Percentiles rank a stretch among this genome's conserved stretches.
These are phyloP conservation scores for Macrostomum cliftonense DNA, from an alignment of 2,888 invertebrate species.

Conservation along the genomic window DNA sequence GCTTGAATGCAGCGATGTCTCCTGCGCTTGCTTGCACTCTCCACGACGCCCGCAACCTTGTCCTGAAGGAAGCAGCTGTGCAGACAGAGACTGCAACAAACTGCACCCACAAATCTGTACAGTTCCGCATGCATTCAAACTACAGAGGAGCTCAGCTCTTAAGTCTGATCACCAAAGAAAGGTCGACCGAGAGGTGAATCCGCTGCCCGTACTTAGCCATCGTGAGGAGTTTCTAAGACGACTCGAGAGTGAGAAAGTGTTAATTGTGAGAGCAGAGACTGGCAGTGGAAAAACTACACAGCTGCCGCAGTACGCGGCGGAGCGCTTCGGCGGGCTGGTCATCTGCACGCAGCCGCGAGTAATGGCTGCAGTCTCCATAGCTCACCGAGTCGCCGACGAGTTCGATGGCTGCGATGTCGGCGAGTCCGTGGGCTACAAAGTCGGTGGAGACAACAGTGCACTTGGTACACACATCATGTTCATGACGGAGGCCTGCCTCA, in stretches of 20 bases:
- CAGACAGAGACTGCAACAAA: no score
- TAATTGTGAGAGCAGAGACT: slow-evolving; percentile 86
- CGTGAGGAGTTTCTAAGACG: slow-evolving; percentile 55
- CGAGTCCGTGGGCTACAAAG: slow-evolving; percentile 75
- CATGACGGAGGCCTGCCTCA: slow-evolving; percentile 61
- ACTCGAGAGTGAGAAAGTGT: slow-evolving; percentile 53
- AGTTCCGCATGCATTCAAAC: no score
- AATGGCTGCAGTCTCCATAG: slow-evolving; percentile 82
- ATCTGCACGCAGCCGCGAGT: slow-evolving; percentile 89
- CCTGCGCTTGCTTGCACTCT: no score
- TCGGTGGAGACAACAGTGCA: slow-evolving; percentile 68
- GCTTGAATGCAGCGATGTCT: no score
- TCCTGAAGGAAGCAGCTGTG: no score
- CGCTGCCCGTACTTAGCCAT: slow-evolving; percentile 7
- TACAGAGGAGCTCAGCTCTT: no score
- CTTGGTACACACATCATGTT: slow-evolving; percentile 73
- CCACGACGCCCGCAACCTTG: no score
- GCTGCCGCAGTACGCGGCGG: slow-evolving; percentile 49
- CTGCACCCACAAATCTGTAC: no score
- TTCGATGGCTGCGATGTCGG: slow-evolving; percentile 64
- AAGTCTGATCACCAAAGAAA: no score
- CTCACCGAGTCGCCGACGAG: slow-evolving; percentile 81
- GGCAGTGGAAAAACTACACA: slow-evolving; percentile 97
- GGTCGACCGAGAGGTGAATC: no score
- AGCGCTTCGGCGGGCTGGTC: slow-evolving; percentile 56